Percentiles rank a stretch among this genome's conserved stretches.
Conservation (phyloP, 1,140 invertebrate genomes). For the Temnothorax nylanderi region DNA sequence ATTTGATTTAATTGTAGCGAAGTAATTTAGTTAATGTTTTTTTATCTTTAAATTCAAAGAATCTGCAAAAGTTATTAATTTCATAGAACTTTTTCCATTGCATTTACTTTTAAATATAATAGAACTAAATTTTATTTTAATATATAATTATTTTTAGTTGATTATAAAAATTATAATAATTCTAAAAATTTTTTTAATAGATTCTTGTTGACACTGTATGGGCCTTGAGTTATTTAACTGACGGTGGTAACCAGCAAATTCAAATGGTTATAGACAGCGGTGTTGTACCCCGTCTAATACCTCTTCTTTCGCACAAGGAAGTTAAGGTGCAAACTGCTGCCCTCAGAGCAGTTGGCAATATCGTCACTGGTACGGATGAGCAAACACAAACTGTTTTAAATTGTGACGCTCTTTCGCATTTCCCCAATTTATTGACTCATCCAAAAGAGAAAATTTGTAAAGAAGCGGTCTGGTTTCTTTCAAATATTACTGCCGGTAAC, state of each 20-base stretch:
- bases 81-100: constrained; percentile 33
- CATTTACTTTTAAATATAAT: neutral
- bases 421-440: constrained; percentile 95
- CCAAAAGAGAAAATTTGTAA: constrained; percentile 94
- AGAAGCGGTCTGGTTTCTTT: constrained; percentile 99
- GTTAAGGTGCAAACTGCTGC: constrained; percentile 99
- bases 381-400: constrained; percentile 93
- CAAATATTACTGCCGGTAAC: constrained; percentile 99
- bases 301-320: constrained; percentile 97
- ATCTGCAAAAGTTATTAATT: neutral
- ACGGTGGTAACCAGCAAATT: constrained; percentile 99
- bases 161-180: constrained; percentile 48
- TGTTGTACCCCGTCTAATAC: constrained; percentile 97
- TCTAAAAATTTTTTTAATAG: constrained; percentile 85
- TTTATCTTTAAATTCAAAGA: neutral
- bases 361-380: constrained; percentile 99
- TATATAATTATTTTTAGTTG: neutral
- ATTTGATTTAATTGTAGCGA: neutral
- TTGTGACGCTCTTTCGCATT: constrained; percentile 95
- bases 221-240: constrained; percentile 99
- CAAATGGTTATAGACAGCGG: constrained; percentile 99
- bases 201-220: constrained; percentile 99
- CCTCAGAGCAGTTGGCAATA: constrained; percentile 98
- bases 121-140: neutral
- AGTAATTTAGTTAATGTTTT: neutral